Evolutionary conservation across 1,140 invertebrate species (phyloP), one percentile per base, ranked within the genome.

Genomic region (Teleogryllus occipitalis): DNA sequence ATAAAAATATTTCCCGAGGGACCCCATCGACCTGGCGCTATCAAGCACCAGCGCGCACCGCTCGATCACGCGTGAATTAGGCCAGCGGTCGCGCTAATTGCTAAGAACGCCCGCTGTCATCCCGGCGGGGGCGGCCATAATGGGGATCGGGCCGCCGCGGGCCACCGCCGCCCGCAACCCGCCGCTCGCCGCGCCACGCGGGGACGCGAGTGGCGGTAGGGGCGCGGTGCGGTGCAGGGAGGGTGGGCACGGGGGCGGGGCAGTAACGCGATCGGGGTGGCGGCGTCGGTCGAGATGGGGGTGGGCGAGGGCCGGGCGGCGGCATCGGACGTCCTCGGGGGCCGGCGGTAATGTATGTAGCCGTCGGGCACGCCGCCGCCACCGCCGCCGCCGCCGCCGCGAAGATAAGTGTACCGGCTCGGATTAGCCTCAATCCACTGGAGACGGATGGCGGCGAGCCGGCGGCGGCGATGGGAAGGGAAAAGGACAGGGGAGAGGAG

Each of bases 331-430:
- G 27, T 39, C 27, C 27, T 39, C 27, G 27, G 27, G 27, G 27
- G 27, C 27, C 27, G 27, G 27, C 27, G 27, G 27, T 39, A 39
- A 39, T 39, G 27, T 39, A 39, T 39, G 27, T 39, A 39, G 27
- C 1, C 27, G 27, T 39, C 27, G 27, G 27, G 27, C 27, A 39
- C 27, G 27, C 27, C 27, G 27, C 27, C 54, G 10, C 54, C 54
- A 7, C 49, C 49, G 8, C 49, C 49, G 8, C 49, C 54, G 54
- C 54, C 54, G 10, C 54, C 18, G 54, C 54, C 54, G 49, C 49
- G 54, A 65, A 65, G 54, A 65, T 65, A 65, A 65, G 54, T 65
- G 54, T 65, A 65, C 54, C 54, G 49, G 54, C 54, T 65, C 54
- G 54, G 7, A 3, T 65, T 3, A 65, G 54, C 54, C 54, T 65